These are phyloP conservation scores for Menidia menidia DNA, from an alignment of 2,797 vertebrate species.

Conservation along the genomic window DNA sequence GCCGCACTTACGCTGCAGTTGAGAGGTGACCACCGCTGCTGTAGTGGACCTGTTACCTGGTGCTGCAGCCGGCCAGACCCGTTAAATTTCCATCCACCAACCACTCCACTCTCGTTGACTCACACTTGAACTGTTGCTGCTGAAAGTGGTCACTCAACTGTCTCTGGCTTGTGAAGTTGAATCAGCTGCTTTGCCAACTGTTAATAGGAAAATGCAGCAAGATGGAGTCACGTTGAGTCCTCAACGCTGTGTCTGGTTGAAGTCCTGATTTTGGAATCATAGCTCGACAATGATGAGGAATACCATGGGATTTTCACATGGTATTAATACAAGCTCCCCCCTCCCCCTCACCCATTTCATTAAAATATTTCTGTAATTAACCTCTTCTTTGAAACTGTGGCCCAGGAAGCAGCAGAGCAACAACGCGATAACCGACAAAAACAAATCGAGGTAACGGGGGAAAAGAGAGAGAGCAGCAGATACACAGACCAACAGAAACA, in stretches of 20 bases:
- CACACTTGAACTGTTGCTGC: constrained; percentile 63
- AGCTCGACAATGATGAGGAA: neutral
- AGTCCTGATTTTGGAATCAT: constrained; percentile 21
- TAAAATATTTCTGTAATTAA: constrained; percentile 5
- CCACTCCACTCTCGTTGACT: constrained; percentile 58
- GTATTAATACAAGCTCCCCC: neutral
- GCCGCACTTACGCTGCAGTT: constrained; percentile 29
- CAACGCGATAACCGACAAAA: constrained; percentile 2
- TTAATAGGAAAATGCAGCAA: constrained; percentile 36
- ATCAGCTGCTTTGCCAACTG: constrained; percentile 43
- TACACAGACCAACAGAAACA: constrained; percentile 10
- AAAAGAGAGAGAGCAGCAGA: constrained; percentile 9
- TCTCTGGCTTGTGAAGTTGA: constrained; percentile 54
- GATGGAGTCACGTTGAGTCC: neutral
- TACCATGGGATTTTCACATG: neutral
- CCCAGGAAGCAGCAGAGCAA: constrained; percentile 9
- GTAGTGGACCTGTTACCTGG: constrained; percentile 2
- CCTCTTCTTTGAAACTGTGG: constrained; percentile 2
- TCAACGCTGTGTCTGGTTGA: neutral
- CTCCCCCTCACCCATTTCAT: too few relatives aligned
- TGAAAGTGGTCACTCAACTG: constrained; percentile 68
- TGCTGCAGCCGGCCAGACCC: constrained; percentile 37
- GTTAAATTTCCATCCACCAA: constrained; percentile 61
- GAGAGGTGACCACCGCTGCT: constrained; percentile 21
- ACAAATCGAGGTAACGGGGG: constrained; percentile 11